These are phyloP conservation scores for Chironomus riparius DNA, from an alignment of 2,888 invertebrate genomes.

Conservation along the genomic window DNA sequence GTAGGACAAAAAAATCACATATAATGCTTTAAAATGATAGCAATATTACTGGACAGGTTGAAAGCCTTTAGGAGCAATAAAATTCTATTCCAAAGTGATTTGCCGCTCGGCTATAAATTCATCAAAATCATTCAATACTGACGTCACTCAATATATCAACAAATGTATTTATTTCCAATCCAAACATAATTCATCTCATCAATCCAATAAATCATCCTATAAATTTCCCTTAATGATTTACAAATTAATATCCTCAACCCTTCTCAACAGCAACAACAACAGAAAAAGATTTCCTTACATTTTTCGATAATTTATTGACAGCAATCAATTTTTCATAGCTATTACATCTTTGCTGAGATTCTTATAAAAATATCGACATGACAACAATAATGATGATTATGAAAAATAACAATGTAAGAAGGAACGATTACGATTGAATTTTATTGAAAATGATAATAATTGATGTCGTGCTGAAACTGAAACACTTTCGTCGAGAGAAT, in stretches of 20 bases:
- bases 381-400: neutral
- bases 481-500: neutral
- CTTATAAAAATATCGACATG: neutral
- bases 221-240: too few relatives aligned
- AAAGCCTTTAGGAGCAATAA: too few relatives aligned
- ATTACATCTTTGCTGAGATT: neutral
- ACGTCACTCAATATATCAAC: too few relatives aligned
- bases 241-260: neutral
- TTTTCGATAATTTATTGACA: neutral
- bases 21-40: too few relatives aligned
- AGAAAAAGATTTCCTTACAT: neutral
- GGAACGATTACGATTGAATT: conserved; percentile 3
- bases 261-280: neutral
- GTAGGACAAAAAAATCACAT: too few relatives aligned
- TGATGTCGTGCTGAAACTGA: neutral
- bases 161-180: too few relatives aligned
- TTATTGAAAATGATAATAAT: neutral
- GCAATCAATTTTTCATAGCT: neutral
- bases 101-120: too few relatives aligned
- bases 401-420: neutral
- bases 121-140: too few relatives aligned
- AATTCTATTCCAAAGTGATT: too few relatives aligned
- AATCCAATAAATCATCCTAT: too few relatives aligned
- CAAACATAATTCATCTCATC: too few relatives aligned
- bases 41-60: too few relatives aligned